phyloP scores from a whole-genome alignment of 1,140 invertebrate genomes.

The Drosophila teissieri region DNA sequence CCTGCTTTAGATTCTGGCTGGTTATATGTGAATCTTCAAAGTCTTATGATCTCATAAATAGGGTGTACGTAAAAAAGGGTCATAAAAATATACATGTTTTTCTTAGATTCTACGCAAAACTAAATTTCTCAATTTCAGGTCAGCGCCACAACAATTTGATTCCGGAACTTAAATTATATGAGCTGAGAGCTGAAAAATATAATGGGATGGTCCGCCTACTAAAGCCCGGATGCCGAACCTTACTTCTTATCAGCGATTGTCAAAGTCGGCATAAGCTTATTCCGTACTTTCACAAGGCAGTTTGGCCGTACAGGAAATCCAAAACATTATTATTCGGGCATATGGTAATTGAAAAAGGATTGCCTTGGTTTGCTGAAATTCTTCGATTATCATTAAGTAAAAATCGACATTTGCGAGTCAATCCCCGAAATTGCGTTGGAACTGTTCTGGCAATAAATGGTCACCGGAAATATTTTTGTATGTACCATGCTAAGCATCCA shows the following conservation, averaged over 20 bases:
- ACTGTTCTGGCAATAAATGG: slow-evolving; percentile 98
- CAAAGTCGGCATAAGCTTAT: slow-evolving; percentile 94
- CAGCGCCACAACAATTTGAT: slow-evolving; percentile 42
- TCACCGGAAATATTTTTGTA: slow-evolving; percentile 97
- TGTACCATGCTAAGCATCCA: slow-evolving; percentile 97
- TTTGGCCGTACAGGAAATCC: slow-evolving; percentile 98
- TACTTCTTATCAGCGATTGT: slow-evolving; percentile 95
- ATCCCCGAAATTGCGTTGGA: slow-evolving; percentile 98
- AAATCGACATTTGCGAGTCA: slow-evolving; percentile 93
- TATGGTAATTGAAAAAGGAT: slow-evolving; percentile 95
- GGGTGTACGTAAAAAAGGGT: too few species aligned
- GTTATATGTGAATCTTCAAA: too few species aligned
- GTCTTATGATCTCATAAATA: too few species aligned
- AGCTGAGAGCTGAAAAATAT: slow-evolving; percentile 97
- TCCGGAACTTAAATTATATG: slow-evolving; percentile 92
- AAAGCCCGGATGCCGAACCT: slow-evolving; percentile 97
- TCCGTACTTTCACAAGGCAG: slow-evolving; percentile 95
- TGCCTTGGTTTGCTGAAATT: slow-evolving; percentile 96
- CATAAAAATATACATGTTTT: too few species aligned
- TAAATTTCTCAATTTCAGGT: slow-evolving; percentile 11
- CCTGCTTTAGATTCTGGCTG: too few species aligned
- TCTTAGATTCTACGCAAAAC: too few species aligned
- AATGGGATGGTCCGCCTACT: slow-evolving; percentile 96
- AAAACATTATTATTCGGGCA: slow-evolving; percentile 97
- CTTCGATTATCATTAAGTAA: slow-evolving; percentile 93